Percentiles rank a stretch among this genome's conserved stretches.
Conservation (phyloP, 2,888 invertebrate species). For the Catocala sponsa region DNA sequence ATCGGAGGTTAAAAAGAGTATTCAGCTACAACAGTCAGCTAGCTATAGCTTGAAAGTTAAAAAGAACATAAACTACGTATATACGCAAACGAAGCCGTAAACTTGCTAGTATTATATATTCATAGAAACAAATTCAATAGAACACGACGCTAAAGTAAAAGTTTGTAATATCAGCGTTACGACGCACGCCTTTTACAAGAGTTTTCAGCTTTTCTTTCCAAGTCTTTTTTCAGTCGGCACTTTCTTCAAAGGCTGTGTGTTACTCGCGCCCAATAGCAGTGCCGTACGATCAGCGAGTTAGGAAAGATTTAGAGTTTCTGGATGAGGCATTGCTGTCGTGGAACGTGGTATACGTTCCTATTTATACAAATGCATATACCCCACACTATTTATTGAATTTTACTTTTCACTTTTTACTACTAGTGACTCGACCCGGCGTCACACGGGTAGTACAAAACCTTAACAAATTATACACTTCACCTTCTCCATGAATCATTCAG, state of each 20-base stretch:
- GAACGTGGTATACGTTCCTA: too few relatives aligned
- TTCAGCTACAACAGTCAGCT: too few relatives aligned
- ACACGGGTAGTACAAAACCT: too few relatives aligned
- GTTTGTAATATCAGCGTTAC: conserved; percentile 45
- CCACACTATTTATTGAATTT: too few relatives aligned
- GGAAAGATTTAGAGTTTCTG: conserved; percentile 12
- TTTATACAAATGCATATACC: too few relatives aligned
- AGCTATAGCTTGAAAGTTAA: background rate
- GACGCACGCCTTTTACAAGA: conserved; percentile 55
- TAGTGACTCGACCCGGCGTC: too few relatives aligned
- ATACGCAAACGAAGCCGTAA: background rate
- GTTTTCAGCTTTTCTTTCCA: conserved; percentile 52
- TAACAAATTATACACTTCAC: too few relatives aligned
- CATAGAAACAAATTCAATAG: background rate
- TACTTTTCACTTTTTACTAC: too few relatives aligned
- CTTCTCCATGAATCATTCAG: too few relatives aligned
- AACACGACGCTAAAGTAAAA: conserved; percentile 23
- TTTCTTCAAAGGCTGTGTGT: conserved; percentile 62
- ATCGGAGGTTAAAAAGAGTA: too few relatives aligned
- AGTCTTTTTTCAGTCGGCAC: conserved; percentile 58
- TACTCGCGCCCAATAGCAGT: conserved; percentile 55
- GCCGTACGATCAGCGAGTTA: conserved; percentile 31
- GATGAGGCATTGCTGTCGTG: conserved; percentile 23
- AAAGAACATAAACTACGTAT: background rate
- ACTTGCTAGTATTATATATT: background rate